Evolutionary conservation across 2,797 vertebrate genomes (phyloP), one percentile per base, ranked within the genome.

Genomic region (Garrulus glandarius): DNA sequence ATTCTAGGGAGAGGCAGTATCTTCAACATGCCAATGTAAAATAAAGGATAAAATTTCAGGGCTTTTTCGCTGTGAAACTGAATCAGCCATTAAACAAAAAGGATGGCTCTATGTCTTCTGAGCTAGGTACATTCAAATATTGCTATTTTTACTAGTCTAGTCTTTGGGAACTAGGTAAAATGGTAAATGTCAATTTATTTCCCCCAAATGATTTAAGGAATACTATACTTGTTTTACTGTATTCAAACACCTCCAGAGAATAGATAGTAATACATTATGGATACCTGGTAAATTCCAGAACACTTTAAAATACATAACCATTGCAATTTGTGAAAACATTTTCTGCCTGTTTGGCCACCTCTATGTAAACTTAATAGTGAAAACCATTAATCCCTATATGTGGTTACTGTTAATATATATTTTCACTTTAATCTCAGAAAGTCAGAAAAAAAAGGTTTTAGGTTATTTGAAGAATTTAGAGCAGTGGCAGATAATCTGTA

Each of bases 371-470:
- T 37, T 65, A 15, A 34, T 50, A 29, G 18, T 34, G 47, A 84
- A 89, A 70, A n/a, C 0, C 3, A 50, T 69, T 9, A 2, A 57
- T 50, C 56, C 1, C 0, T 59, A 10, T 24, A 9, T 21, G 20
- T 2, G 2, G 3, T 44, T 50, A 10, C 11, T 82, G 15, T 64
- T 83, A 22, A 21, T 55, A 26, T 29, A 32, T 34, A 47, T 91
- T 78, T 61, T 63, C 32, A 70, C 20, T 75, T 10, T 47, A 39
- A 36, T 47, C 10, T 21, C 32, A 83, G 37, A 80, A 79, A 49
- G 4, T 3, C 6, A 64, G 30, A 2, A 9, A 27, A 63, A 65
- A 27, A 16, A n/a, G 4, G 6, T 41, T 50, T 60, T 22, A 4
- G 2, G 0, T 10, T 55, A 67, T 81, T 30, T 64, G 0, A 70